Base-by-base conservation (phyloP, 2,888 invertebrate genomes). In the Heteropelma amictum region DNA sequence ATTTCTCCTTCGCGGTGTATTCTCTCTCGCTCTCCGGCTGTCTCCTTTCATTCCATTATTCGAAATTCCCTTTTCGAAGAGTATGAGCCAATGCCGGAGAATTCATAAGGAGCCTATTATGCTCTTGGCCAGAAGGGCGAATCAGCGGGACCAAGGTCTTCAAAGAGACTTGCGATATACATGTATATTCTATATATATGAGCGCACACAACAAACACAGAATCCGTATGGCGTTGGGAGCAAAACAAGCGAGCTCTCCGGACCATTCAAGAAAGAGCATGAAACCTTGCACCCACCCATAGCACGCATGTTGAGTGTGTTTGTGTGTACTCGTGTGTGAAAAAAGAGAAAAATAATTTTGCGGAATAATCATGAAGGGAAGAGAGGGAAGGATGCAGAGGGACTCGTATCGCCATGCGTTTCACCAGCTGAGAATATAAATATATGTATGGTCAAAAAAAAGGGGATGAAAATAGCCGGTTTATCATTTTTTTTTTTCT, bases 21-120 rank as follows among this genome's bases (percentile, higher is more conserved):
- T 23, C 33, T 35, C 35, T 30, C 45, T 53, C 42, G 14, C 40
- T 40, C 54, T 47, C 60, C 42, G 35, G 19, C 26, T 45, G 26
- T 51, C 63, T 19, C 56, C 28, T 58, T 42, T 35, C 47, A 23
- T 49, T 75, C 70, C 65, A 70, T 75, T 75, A 75, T 75, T 54
- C 65, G 54, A 54, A 70, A 75, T 75, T 75, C 65, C 60, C 74
- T 70, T 75, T 70, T 74, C 70, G 61, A 42, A 45, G 42, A 35
- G 72, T 58, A 60, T 38, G 33, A 54, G 26, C 42, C 69, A 47
- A 65, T 54, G 53, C 70, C 61, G 60, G 74, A 61, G 74, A 70
- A 75, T 75, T 75, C 65, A 70, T 75, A 70, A 75, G 74, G 70
- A 70, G 60, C 64, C 73, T 70, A 75, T 75, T 75, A 75, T 75